Percentiles rank a stretch among this genome's conserved stretches.
These are phyloP conservation scores for Chymomyza fuscimana DNA, from an alignment of 2,888 invertebrate genomes.

Conservation along the genomic window DNA sequence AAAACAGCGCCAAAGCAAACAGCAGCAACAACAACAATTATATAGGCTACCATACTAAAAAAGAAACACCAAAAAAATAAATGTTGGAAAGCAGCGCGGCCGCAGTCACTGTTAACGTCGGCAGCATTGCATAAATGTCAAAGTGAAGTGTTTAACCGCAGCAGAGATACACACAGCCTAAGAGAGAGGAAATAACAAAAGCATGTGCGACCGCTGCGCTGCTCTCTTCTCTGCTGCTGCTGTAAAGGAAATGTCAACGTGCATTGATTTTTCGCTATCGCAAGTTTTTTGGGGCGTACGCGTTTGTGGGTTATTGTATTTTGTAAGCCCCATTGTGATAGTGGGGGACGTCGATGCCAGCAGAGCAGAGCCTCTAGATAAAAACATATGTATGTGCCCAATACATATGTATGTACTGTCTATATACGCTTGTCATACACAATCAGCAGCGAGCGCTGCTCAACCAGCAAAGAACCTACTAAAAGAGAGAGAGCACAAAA, in stretches of 20 bases:
- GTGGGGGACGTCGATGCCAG: background rate
- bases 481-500: constrained; percentile 11
- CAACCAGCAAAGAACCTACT: constrained; percentile 23
- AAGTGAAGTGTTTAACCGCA: constrained; percentile 43
- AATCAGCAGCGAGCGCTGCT: constrained; percentile 37
- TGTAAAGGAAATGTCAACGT: constrained; percentile 45
- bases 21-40: constrained; percentile 35
- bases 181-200: constrained; percentile 29
- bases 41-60: constrained; percentile 41
- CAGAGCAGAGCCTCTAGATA: constrained; percentile 49
- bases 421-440: constrained; percentile 11
- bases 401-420: background rate
- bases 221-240: background rate
- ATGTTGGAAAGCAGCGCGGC: constrained; percentile 11
- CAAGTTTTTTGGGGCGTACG: constrained; percentile 49
- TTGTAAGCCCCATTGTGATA: constrained; percentile 17
- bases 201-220: constrained; percentile 25
- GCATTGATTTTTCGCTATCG: constrained; percentile 54
- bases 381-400: constrained; percentile 26
- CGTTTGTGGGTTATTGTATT: constrained; percentile 46
- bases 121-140: constrained; percentile 55
- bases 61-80: background rate
- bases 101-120: constrained; percentile 16
- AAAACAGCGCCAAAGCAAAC: constrained; percentile 6
- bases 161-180: constrained; percentile 7